A percentile compares a stretch with the other conserved stretches of the same genome.
These are phyloP conservation scores for Dasysyrphus tricinctus DNA, from an alignment of 2,888 invertebrate genomes.

Conservation along the genomic window DNA sequence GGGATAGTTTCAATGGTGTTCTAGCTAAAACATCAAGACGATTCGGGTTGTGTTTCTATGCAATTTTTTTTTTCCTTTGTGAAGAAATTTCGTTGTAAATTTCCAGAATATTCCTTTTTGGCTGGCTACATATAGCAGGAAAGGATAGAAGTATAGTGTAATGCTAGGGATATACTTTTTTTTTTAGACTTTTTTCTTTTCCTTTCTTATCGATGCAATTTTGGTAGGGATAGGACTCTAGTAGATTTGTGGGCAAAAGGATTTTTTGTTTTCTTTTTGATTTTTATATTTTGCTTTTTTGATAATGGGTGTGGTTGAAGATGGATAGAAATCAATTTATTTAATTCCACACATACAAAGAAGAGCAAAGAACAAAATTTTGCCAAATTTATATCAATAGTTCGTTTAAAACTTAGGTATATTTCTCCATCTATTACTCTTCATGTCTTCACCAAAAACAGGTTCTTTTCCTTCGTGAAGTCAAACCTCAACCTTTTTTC, in stretches of 20 bases:
- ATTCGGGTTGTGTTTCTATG: constrained; percentile 7
- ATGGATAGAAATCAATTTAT: too few relatives aligned
- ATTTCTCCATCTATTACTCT: too few relatives aligned
- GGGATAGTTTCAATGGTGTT: constrained; percentile 51
- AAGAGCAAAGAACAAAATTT: too few relatives aligned
- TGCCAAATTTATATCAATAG: too few relatives aligned
- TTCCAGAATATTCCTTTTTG: constrained; percentile 60
- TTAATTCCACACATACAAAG: too few relatives aligned
- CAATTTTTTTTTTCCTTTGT: constrained; percentile 31
- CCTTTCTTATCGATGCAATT: not conserved
- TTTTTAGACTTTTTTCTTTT: not conserved
- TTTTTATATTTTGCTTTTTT: not conserved
- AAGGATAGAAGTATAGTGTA: not conserved
- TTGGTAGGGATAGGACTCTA: not conserved
- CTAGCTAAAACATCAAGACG: constrained; percentile 20
- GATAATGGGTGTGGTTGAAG: constrained; percentile 28
- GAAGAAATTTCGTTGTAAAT: constrained; percentile 31
- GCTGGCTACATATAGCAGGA: not conserved
- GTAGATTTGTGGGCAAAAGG: constrained; percentile 33
- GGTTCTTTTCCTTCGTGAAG: too few relatives aligned
- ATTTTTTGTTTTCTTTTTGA: constrained; percentile 46
- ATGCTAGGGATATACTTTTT: constrained; percentile 3
- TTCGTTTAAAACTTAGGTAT: too few relatives aligned
- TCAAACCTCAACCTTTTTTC: too few relatives aligned
- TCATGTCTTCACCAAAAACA: too few relatives aligned